Evolutionary conservation across 2,797 vertebrate species (phyloP).

Genomic region (Orientallactaga sibirica): DNA sequence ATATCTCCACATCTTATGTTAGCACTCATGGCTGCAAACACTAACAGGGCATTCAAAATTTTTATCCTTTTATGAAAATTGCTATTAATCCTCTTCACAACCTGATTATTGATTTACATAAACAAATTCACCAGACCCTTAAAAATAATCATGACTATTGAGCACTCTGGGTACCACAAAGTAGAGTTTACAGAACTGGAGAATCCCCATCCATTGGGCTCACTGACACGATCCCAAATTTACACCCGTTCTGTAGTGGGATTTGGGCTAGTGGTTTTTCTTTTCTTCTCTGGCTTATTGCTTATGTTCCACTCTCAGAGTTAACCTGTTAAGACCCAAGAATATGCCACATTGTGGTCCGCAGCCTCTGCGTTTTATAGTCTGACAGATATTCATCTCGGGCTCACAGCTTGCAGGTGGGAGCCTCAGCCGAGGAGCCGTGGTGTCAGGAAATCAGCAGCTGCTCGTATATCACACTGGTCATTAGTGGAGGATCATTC

Average conservation of each 20-base stretch:
- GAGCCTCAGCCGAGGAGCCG: slow-evolving; percentile 88
- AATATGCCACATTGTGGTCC: slow-evolving; percentile 65
- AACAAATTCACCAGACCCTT: slow-evolving; percentile 79
- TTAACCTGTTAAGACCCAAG: slow-evolving; percentile 87
- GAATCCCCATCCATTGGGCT: background rate
- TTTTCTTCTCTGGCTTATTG: background rate
- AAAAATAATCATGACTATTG: slow-evolving; percentile 76
- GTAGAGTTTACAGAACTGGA: slow-evolving; percentile 73
- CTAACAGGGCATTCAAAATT: slow-evolving; percentile 72
- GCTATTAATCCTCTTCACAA: slow-evolving; percentile 78
- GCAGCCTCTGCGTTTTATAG: slow-evolving; percentile 73
- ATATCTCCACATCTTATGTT: slow-evolving; percentile 63
- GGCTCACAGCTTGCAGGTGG: slow-evolving; percentile 85
- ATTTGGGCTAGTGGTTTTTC: slow-evolving; percentile 2
- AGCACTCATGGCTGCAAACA: slow-evolving; percentile 82
- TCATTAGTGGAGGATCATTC: slow-evolving; percentile 94
- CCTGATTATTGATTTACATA: slow-evolving; percentile 81
- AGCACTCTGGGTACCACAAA: slow-evolving; percentile 64
- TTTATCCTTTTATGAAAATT: slow-evolving; percentile 71
- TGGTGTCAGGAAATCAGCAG: slow-evolving; percentile 91
- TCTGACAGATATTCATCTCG: slow-evolving; percentile 87
- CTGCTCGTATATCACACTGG: slow-evolving; percentile 94
- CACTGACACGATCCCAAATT: slow-evolving; percentile 71
- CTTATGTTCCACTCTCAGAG: slow-evolving; percentile 45
- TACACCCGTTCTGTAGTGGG: background rate